These are phyloP conservation scores for Halocynthia aurantium DNA, from an alignment of 23 tunicate species.

Conservation along the genomic window DNA sequence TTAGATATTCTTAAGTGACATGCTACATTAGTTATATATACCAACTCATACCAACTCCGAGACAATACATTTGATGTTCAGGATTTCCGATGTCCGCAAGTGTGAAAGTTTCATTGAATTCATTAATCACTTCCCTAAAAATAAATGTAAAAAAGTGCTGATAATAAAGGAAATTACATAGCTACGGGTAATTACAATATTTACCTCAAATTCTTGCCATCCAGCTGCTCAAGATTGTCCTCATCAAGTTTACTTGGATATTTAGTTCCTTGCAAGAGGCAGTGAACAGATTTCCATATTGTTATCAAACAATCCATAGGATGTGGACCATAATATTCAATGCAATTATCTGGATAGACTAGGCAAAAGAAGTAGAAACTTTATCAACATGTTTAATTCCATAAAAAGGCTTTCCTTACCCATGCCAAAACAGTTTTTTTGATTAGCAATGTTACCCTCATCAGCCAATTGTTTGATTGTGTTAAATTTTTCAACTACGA, in stretches of 20 bases:
- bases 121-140: neutral
- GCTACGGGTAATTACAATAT: no score
- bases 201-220: no score
- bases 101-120: neutral
- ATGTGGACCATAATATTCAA: neutral
- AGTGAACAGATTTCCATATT: neutral
- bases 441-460: neutral
- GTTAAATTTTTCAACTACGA: neutral
- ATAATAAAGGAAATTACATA: neutral
- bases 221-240: neutral
- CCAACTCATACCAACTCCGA: constrained; percentile 14
- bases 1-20: neutral
- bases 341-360: neutral
- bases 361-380: neutral
- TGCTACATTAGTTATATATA: neutral
- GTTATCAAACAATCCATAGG: neutral
- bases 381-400: neutral
- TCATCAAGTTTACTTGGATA: neutral
- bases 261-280: no score
- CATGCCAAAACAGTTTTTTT: constrained; percentile 21
- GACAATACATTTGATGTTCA: constrained; percentile 3
- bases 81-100: constrained; percentile 6
- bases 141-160: neutral
- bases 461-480: neutral
- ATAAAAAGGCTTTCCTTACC: neutral